Evolutionary conservation across 2,113 vertebrate genomes (phyloP).

Genomic region (Scomber scombrus): DNA sequence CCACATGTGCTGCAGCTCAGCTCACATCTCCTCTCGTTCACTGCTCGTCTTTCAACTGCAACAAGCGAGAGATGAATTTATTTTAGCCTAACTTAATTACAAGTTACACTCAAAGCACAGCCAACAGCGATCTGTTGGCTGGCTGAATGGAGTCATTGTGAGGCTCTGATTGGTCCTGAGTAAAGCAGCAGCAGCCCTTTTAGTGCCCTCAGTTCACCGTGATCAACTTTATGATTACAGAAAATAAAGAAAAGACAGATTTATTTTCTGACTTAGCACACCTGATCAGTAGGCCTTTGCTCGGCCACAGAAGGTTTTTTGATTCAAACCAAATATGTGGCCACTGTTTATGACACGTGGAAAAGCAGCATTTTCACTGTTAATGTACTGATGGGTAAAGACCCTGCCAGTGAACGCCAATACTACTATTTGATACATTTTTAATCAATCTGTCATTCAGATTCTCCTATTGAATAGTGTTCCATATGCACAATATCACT

Average conservation of each 20-base stretch:
- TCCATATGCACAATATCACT: background rate
- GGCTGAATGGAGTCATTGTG: constrained; percentile 59
- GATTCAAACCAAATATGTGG: constrained; percentile 42
- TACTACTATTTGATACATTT: background rate
- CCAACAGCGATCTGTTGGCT: constrained; percentile 26
- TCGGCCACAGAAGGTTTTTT: constrained; percentile 29
- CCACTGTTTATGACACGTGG: constrained; percentile 48
- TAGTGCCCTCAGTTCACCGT: constrained; percentile 55
- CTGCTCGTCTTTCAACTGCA: constrained; percentile 9
- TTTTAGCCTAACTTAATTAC: constrained; percentile 45
- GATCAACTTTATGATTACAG: constrained; percentile 64
- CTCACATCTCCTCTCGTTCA: constrained; percentile 15
- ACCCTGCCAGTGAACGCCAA: background rate
- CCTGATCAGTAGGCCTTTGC: constrained; percentile 35
- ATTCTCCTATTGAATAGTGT: background rate
- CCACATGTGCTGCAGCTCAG: constrained; percentile 14
- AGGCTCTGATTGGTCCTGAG: constrained; percentile 23
- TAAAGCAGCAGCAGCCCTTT: constrained; percentile 56
- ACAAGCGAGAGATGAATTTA: constrained; percentile 10
- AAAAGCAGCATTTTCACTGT: constrained; percentile 24
- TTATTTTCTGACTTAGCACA: constrained; percentile 55
- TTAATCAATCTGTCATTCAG: background rate
- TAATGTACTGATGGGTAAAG: background rate
- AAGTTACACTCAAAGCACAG: constrained; percentile 45
- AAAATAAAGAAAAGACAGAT: constrained; percentile 69